Conservation (phyloP, 53 echinoderm and acorn worm genomes). For the Echinarachnius parma region DNA sequence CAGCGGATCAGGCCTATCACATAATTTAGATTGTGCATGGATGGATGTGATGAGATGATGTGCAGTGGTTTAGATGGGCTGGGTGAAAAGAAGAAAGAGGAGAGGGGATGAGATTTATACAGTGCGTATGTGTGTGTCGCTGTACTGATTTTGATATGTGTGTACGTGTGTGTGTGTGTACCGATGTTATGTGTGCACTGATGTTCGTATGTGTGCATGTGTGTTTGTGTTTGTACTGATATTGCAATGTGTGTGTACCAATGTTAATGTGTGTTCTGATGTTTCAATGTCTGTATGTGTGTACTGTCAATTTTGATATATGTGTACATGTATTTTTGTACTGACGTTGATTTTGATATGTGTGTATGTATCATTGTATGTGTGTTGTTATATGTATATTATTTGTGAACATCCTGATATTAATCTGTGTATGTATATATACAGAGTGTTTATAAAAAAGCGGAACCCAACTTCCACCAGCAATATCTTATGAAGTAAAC, state of each 20-base stretch:
- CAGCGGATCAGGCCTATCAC: constrained; percentile 42
- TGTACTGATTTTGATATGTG: constrained; percentile 1
- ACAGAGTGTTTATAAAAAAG: no score
- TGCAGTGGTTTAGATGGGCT: no score
- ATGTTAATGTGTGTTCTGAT: background rate
- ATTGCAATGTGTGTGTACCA: background rate
- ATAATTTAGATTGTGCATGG: constrained; percentile 47
- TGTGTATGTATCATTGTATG: background rate
- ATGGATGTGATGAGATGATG: no score
- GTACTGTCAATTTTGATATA: no score
- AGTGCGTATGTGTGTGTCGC: no score
- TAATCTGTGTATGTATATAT: no score
- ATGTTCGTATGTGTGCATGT: background rate
- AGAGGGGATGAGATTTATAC: no score
- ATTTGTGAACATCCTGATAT: no score
- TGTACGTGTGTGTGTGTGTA: constrained; percentile 16
- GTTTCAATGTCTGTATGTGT: background rate
- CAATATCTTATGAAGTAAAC: no score
- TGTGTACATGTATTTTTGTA: background rate
- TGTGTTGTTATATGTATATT: no score
- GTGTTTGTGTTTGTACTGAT: constrained; percentile 24
- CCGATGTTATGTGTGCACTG: background rate
- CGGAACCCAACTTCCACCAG: no score
- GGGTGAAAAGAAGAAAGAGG: no score
- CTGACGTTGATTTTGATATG: background rate